Percentiles rank a stretch among this genome's conserved stretches.
phyloP scores from a whole-genome alignment of 2,113 vertebrate genomes.

The Glaucomys volans region DNA sequence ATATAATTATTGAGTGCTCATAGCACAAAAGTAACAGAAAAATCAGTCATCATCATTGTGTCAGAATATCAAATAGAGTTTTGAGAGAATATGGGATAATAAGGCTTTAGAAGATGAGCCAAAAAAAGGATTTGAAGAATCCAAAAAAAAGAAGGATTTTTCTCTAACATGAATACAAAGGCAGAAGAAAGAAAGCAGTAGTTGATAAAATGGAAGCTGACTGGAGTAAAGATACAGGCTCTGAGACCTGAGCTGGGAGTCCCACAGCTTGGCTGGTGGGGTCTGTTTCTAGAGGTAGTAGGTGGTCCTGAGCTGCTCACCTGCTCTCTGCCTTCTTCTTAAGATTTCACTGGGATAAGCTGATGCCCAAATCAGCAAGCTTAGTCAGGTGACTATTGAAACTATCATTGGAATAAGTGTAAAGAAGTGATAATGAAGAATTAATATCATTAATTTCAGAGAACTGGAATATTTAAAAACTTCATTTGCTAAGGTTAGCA shows the following conservation, averaged over 20 bases:
- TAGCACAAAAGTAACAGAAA: neutral
- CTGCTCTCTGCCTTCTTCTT: neutral
- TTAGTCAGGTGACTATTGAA: neutral
- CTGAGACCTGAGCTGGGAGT: neutral
- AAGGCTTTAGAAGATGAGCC: neutral
- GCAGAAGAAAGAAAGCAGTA: neutral
- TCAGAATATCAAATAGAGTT: neutral
- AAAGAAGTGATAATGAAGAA: neutral
- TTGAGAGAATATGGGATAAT: neutral
- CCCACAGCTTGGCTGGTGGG: rapidly evolving
- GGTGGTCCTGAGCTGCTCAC: rapidly evolving
- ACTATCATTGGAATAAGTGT: neutral
- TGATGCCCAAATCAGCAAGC: neutral
- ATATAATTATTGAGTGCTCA: neutral
- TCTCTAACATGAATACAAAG: too few relatives aligned
- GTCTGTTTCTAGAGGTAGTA: neutral
- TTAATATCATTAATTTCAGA: neutral
- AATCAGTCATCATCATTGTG: neutral
- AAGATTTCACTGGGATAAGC: neutral
- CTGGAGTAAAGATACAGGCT: neutral
- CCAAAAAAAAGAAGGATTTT: too few relatives aligned
- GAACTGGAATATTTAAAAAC: neutral
- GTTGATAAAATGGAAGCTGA: neutral
- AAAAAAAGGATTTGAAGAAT: too few relatives aligned
- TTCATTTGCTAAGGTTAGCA: too few relatives aligned